These are phyloP conservation scores for Chrysemys picta DNA, from an alignment of 2,113 vertebrate species.

Conservation along the genomic window DNA sequence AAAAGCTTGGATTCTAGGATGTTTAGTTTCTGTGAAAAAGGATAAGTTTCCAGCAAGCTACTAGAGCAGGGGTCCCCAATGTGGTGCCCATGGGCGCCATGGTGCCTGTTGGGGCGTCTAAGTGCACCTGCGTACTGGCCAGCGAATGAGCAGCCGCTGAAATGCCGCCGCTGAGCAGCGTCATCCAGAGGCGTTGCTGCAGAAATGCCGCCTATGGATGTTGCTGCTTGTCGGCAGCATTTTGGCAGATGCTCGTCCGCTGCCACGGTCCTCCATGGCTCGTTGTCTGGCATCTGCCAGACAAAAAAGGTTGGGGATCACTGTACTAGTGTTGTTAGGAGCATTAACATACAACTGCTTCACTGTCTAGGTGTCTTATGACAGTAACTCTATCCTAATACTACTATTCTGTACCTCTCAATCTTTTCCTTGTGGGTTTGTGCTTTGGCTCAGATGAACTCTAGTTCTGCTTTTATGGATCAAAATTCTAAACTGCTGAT, in stretches of 20 bases:
- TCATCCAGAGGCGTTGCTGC: no score
- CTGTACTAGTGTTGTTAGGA: not conserved
- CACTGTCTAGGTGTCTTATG: not conserved
- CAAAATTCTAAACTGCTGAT: not conserved
- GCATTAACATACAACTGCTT: not conserved
- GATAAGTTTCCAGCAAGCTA: not conserved
- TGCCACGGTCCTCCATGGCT: no score
- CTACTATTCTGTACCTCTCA: not conserved
- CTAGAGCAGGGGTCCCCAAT: not conserved
- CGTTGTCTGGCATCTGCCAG: no score
- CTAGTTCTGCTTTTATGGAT: conserved; percentile 4
- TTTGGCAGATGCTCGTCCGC: no score
- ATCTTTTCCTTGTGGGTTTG: not conserved
- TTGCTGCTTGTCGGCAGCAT: no score
- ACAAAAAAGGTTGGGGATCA: no score
- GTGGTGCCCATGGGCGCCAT: no score
- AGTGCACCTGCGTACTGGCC: no score
- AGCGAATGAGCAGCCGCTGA: no score
- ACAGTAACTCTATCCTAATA: not conserved
- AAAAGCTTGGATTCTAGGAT: conserved; percentile 1
- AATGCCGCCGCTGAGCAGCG: no score
- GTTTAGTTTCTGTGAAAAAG: not conserved
- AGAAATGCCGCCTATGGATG: no score
- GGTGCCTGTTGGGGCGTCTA: no score
- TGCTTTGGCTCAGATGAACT: not conserved